phyloP scores from a whole-genome alignment of 2,797 vertebrate genomes.

The Syngnathus rostellatus region DNA sequence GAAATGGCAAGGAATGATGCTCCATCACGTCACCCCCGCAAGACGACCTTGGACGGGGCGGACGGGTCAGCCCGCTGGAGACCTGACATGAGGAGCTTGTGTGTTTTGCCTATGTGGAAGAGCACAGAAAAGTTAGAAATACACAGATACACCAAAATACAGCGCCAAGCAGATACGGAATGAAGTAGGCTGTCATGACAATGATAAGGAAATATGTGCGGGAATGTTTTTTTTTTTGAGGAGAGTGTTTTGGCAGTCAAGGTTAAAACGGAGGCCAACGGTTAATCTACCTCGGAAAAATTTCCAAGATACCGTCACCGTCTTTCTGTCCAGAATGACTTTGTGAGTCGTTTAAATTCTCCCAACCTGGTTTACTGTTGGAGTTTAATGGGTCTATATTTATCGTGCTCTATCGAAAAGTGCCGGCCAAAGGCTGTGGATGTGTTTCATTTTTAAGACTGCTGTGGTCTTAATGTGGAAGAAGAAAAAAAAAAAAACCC shows the following conservation, averaged over 20 bases:
- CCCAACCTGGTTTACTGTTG: conserved; percentile 10
- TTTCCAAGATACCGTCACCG: no score
- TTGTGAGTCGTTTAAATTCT: no score
- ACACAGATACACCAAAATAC: no score
- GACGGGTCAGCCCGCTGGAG: conserved; percentile 34
- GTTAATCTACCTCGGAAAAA: neutral
- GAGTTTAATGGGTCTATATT: conserved; percentile 31
- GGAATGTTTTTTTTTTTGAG: neutral
- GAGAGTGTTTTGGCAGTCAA: neutral
- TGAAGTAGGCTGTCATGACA: neutral
- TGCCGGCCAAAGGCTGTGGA: conserved; percentile 21
- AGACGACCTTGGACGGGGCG: conserved; percentile 43
- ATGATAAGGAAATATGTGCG: neutral
- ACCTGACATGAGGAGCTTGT: conserved; percentile 4
- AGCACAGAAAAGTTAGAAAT: neutral
- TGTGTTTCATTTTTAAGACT: conserved; percentile 25
- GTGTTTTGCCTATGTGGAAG: neutral
- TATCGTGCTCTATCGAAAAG: conserved; percentile 35
- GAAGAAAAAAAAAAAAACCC: conserved; percentile 13
- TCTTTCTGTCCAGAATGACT: no score
- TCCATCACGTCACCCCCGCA: conserved; percentile 51
- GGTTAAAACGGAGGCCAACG: neutral
- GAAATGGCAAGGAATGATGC: conserved; percentile 47
- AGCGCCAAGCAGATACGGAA: neutral
- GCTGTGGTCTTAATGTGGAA: conserved; percentile 22